A percentile compares a stretch with the other conserved stretches of the same genome.
Evolutionary conservation across 2,113 vertebrate species (phyloP).

Genomic region (Erpornis zantholeuca): DNA sequence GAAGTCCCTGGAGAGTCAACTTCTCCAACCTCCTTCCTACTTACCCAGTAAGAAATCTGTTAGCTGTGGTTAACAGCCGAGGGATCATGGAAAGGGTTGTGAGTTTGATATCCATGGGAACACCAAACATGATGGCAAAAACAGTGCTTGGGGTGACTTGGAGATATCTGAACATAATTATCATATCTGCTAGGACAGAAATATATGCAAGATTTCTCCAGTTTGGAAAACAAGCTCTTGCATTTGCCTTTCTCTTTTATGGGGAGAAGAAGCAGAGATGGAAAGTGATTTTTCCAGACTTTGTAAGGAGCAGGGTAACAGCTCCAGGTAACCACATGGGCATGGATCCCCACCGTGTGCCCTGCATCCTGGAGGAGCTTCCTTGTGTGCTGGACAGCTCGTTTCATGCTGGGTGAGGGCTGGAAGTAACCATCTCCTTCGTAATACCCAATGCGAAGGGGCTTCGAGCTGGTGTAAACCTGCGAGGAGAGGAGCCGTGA

Average conservation of each 20-base stretch:
- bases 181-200: not conserved
- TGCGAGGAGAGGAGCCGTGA: constrained; percentile 4
- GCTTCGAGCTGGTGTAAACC: constrained; percentile 78
- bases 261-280: rapidly evolving
- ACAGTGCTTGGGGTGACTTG: not conserved
- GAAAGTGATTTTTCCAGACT: not conserved
- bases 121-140: not conserved
- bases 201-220: not conserved
- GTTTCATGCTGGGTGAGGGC: constrained; percentile 80
- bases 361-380: constrained; percentile 84
- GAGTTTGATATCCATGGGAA: not conserved
- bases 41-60: not conserved
- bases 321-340: not conserved
- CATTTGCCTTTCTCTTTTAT: not conserved
- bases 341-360: constrained; percentile 74
- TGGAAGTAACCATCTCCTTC: constrained; percentile 76
- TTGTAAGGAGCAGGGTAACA: not conserved
- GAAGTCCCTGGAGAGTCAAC: not conserved
- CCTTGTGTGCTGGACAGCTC: constrained; percentile 79
- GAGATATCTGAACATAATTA: not conserved
- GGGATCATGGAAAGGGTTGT: not conserved
- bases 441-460: constrained; percentile 80
- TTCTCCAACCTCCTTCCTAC: not conserved
- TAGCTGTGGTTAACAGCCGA: not conserved
- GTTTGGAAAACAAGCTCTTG: not conserved